Evolutionary conservation across 2,797 vertebrate genomes (phyloP).

Genomic region (Poecilia wingei): DNA sequence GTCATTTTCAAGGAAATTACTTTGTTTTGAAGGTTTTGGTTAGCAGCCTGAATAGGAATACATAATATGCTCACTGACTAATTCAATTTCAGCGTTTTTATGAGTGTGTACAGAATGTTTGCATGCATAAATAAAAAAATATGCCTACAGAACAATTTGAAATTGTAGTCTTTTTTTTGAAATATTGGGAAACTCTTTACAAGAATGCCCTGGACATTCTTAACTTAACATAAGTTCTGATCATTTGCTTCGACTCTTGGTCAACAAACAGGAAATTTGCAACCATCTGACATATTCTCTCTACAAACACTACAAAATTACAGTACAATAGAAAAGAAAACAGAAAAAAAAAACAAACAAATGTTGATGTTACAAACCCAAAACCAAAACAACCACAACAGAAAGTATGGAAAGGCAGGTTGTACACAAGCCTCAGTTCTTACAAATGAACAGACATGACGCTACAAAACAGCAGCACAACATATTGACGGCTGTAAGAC

Average conservation of each 20-base stretch:
- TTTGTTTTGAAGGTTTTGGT: background rate
- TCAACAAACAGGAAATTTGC: background rate
- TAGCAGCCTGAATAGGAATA: background rate
- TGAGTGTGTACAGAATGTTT: background rate
- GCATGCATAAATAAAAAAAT: background rate
- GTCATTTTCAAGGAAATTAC: background rate
- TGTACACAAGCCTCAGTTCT: constrained; percentile 31
- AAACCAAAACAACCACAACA: constrained; percentile 39
- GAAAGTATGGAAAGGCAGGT: constrained; percentile 42
- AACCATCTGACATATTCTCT: constrained; percentile 1
- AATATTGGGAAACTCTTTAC: background rate
- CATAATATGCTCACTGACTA: background rate
- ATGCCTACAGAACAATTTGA: background rate
- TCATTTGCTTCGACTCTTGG: background rate
- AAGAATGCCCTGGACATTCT: background rate
- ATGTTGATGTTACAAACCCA: constrained; percentile 23
- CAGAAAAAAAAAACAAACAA: constrained; percentile 7
- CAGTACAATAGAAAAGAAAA: background rate
- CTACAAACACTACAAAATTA: constrained; percentile 6
- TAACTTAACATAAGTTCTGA: background rate
- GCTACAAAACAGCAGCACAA: constrained; percentile 41
- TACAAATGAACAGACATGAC: constrained; percentile 45
- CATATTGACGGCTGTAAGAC: constrained; percentile 43
- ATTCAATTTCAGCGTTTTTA: background rate
- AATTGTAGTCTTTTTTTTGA: background rate